Conservation (phyloP, 37 sponge, comb jelly and placozoan genomes). For the Aphrocallistes beatrix region DNA sequence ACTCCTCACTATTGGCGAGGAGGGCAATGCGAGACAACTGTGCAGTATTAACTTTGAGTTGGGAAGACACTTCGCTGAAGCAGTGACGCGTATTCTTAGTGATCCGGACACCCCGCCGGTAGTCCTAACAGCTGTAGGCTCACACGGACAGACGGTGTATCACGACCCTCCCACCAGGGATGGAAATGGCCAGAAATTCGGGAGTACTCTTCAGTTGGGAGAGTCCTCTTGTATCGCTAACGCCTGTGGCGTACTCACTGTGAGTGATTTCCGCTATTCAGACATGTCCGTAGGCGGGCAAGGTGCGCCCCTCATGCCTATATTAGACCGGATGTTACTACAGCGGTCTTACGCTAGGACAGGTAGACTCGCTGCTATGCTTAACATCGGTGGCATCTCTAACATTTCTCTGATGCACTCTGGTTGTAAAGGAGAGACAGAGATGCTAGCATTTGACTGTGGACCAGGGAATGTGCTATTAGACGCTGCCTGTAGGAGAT, state of each 20-base stretch:
- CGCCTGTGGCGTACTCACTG: constrained; percentile 43
- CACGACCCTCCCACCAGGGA: constrained; percentile 26
- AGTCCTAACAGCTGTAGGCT: constrained; percentile 36
- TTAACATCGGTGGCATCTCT: constrained; percentile 64
- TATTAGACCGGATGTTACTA: constrained; percentile 36
- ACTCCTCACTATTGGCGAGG: constrained; percentile 22
- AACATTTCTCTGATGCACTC: constrained; percentile 33
- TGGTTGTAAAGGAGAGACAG: neutral
- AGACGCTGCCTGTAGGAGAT: constrained; percentile 30
- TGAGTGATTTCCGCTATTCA: constrained; percentile 54
- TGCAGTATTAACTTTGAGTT: constrained; percentile 39
- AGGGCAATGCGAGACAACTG: constrained; percentile 31
- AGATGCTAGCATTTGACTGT: constrained; percentile 51
- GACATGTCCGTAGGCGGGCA: constrained; percentile 60
- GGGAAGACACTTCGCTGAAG: constrained; percentile 49
- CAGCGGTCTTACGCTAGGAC: constrained; percentile 18
- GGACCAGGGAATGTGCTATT: constrained; percentile 63
- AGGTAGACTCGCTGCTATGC: constrained; percentile 30
- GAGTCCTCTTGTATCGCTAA: constrained; percentile 52
- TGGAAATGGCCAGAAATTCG: constrained; percentile 30
- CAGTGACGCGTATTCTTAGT: constrained; percentile 23
- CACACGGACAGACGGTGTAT: constrained; percentile 54
- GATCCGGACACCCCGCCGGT: neutral
- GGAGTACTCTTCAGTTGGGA: constrained; percentile 46
- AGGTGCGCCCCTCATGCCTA: constrained; percentile 61